Evolutionary conservation across 2,888 invertebrate genomes (phyloP).

Genomic region (Thymelicus sylvestris): DNA sequence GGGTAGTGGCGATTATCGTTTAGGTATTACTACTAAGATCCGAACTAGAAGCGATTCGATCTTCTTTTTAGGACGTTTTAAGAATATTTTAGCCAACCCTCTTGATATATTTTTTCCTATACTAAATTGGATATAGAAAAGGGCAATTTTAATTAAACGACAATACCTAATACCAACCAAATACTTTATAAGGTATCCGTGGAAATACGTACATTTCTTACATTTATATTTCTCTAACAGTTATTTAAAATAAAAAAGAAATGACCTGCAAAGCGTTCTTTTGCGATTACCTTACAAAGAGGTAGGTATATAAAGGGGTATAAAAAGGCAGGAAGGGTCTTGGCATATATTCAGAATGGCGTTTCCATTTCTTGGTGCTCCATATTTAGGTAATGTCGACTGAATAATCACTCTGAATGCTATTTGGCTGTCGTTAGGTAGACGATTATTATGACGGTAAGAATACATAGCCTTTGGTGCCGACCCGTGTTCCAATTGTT

Average conservation of each 20-base stretch:
- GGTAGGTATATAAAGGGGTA: slow-evolving; percentile 3
- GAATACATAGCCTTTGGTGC: not conserved
- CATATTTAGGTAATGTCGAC: slow-evolving; percentile 10
- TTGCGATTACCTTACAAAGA: slow-evolving; percentile 2
- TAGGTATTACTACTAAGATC: too few relatives aligned
- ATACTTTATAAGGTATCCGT: too few relatives aligned
- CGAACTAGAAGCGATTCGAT: too few relatives aligned
- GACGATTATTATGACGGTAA: not conserved
- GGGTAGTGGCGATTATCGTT: not conserved
- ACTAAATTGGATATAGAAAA: too few relatives aligned
- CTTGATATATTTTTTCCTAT: too few relatives aligned
- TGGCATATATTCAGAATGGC: slow-evolving; percentile 9
- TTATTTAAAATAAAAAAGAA: not conserved
- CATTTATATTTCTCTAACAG: too few relatives aligned
- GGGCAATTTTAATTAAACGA: too few relatives aligned
- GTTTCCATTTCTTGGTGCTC: slow-evolving; percentile 8
- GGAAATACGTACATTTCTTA: too few relatives aligned
- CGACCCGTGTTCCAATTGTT: not conserved
- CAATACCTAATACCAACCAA: too few relatives aligned
- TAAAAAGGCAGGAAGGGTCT: slow-evolving; percentile 8
- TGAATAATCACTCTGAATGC: slow-evolving; percentile 20
- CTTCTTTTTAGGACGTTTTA: too few relatives aligned
- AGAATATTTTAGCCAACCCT: too few relatives aligned
- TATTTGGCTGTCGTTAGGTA: not conserved
- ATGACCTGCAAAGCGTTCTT: not conserved